phyloP scores from a whole-genome alignment of 2,113 vertebrate species.

The Sprattus sprattus region DNA sequence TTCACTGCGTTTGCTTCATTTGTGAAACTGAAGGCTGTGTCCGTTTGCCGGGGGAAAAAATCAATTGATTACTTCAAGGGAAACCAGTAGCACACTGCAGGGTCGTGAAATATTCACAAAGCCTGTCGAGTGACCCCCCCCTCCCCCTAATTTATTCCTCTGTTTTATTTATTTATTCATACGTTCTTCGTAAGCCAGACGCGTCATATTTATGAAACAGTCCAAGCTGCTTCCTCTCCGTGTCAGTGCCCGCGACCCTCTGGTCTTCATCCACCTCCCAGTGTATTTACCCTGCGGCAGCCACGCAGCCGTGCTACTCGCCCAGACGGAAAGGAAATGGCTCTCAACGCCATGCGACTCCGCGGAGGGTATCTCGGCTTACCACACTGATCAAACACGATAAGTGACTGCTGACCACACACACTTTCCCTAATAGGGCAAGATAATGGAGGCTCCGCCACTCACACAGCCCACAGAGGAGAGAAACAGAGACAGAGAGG shows the following conservation, averaged over 20 bases:
- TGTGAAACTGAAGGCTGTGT: background rate
- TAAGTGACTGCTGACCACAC: constrained; percentile 45
- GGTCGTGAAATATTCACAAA: background rate
- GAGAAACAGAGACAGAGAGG: no score
- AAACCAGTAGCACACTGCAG: background rate
- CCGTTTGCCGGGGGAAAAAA: background rate
- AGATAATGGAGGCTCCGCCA: constrained; percentile 21
- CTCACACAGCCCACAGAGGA: background rate
- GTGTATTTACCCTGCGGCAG: constrained; percentile 27
- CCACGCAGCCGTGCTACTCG: background rate
- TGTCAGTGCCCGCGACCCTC: constrained; percentile 10
- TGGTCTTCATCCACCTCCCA: background rate
- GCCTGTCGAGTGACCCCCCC: background rate
- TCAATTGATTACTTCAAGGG: background rate
- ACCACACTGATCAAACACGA: constrained; percentile 41
- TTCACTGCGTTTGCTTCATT: background rate
- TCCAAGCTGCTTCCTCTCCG: background rate
- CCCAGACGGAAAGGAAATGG: constrained; percentile 25
- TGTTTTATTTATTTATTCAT: background rate
- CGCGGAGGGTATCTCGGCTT: constrained; percentile 39
- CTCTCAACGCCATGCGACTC: background rate
- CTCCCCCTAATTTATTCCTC: background rate
- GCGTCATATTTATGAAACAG: background rate
- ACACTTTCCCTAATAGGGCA: constrained; percentile 34
- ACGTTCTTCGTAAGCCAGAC: background rate